phyloP scores from a whole-genome alignment of 2,888 invertebrate species.

The Andricus quercusramuli region DNA sequence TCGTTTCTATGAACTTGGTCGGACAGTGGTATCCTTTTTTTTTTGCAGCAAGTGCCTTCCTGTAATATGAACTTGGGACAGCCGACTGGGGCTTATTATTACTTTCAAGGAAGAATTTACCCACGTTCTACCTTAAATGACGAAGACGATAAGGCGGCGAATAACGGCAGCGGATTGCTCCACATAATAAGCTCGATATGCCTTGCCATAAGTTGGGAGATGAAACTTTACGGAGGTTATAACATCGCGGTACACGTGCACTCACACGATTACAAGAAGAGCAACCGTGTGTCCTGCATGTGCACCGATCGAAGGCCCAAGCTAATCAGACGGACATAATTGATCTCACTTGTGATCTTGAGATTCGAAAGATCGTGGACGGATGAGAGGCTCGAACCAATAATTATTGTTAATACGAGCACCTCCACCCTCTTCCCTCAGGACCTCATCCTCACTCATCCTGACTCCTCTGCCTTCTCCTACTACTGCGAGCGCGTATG shows the following conservation, averaged over 20 bases:
- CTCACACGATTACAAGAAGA: slow-evolving; percentile 28
- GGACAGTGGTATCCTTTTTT: not conserved
- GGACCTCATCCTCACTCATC: slow-evolving; percentile 48
- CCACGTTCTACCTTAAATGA: slow-evolving; percentile 54
- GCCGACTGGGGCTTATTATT: slow-evolving; percentile 47
- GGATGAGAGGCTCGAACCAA: slow-evolving; percentile 77
- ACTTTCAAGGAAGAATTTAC: slow-evolving; percentile 63
- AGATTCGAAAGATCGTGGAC: slow-evolving; percentile 77
- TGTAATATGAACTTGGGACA: slow-evolving; percentile 51
- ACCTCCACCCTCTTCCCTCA: slow-evolving; percentile 53
- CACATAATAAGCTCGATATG: slow-evolving; percentile 62
- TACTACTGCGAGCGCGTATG: slow-evolving; percentile 9
- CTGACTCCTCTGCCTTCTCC: not conserved
- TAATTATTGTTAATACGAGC: slow-evolving; percentile 77
- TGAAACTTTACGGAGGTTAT: slow-evolving; percentile 25
- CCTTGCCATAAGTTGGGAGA: slow-evolving; percentile 34
- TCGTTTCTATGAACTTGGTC: not conserved
- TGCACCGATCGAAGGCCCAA: slow-evolving; percentile 68
- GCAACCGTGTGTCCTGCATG: slow-evolving; percentile 52
- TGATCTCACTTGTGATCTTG: slow-evolving; percentile 78
- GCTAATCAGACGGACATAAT: slow-evolving; percentile 78
- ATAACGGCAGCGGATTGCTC: slow-evolving; percentile 52
- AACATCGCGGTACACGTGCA: slow-evolving; percentile 14
- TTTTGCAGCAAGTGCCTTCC: slow-evolving; percentile 13
- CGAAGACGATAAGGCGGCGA: slow-evolving; percentile 42